Base-by-base conservation (phyloP, 2,888 invertebrate genomes). In the Callimorpha dominula region DNA sequence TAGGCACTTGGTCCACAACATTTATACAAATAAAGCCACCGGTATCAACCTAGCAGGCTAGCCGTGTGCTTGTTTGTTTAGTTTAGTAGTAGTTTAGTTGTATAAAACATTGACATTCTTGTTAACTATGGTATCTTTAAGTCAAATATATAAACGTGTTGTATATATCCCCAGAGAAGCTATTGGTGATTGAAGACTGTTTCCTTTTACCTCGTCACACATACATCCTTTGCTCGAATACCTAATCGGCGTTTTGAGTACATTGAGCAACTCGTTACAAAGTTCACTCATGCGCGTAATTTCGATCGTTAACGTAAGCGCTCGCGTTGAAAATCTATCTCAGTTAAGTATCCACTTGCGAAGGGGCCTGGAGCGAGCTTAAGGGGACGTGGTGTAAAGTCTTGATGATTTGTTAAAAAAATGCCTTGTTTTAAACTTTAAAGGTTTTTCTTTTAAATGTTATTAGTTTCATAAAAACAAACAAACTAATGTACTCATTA, bases 261-360 rank as follows among this genome's bases (percentile, higher is more conserved):
- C 31, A 60, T 60, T 60, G 14, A 60, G 60, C 60, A 60, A 60
- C 31, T 60, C 60, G 20, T 31, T 31, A 60, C 60, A 60, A 60
- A 60, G 60, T 60, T 60, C 60, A 60, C 60, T 31, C 60, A 60
- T 60, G 60, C 31, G 31, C 1, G 14, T 60, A 31, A 60, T 60
- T 60, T 60, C 60, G 60, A 20, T 60, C 60, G 60, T 31, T 1
- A 6, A 57, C 6, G 60, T 60, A 60, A 60, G 31, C 60, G 20
- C 12, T 60, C 20, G 60, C 60, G 14, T 31, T 60, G 60, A 60
- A 60, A 60, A 60, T 60, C 60, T 60, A 60, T 60, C 60, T 60
- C 60, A 31, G 60, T 14, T 5, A 31, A 60, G 60, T 60, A 31
- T 14, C n/a, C 17, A 17, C 54, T 31, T 31, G 20, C 57, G 11